A percentile compares a stretch with the other conserved stretches of the same genome.
phyloP scores from a whole-genome alignment of 2,113 vertebrate species.

The Paradisaea rubra region DNA sequence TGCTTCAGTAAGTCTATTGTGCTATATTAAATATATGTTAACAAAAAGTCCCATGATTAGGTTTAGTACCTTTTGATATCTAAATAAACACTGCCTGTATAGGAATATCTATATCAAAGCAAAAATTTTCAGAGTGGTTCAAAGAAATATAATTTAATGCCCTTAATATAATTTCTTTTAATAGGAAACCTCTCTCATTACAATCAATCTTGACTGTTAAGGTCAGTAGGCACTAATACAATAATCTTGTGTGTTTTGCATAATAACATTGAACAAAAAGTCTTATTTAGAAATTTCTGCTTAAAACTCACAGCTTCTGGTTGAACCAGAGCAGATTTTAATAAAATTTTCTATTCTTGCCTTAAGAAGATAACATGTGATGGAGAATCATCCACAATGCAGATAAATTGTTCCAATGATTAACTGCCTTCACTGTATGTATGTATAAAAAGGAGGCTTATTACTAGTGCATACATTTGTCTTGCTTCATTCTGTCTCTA shows the following conservation, averaged over 20 bases:
- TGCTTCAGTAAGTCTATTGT: conserved; percentile 32
- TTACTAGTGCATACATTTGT: conserved; percentile 48
- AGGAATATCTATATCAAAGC: conserved; percentile 45
- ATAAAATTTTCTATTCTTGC: conserved; percentile 30
- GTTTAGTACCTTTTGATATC: conserved; percentile 29
- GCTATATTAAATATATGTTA: conserved; percentile 12
- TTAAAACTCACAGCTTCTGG: conserved; percentile 5
- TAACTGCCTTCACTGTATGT: conserved; percentile 39
- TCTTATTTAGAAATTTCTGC: background rate
- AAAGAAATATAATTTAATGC: conserved; percentile 25
- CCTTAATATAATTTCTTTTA: conserved; percentile 5
- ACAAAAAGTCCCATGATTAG: background rate
- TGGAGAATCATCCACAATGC: conserved; percentile 38
- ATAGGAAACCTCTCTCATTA: conserved; percentile 11
- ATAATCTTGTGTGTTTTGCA: background rate
- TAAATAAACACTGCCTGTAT: conserved; percentile 33
- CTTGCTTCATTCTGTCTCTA: conserved; percentile 43
- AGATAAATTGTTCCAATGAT: conserved; percentile 45
- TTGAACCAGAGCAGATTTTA: conserved; percentile 23
- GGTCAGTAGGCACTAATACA: background rate
- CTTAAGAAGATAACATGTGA: conserved; percentile 40
- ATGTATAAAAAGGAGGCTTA: conserved; percentile 33
- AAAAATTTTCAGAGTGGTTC: background rate
- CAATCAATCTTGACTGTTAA: background rate
- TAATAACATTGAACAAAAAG: background rate